Conservation (phyloP, 2,888 invertebrate genomes). For the Dione juno region DNA sequence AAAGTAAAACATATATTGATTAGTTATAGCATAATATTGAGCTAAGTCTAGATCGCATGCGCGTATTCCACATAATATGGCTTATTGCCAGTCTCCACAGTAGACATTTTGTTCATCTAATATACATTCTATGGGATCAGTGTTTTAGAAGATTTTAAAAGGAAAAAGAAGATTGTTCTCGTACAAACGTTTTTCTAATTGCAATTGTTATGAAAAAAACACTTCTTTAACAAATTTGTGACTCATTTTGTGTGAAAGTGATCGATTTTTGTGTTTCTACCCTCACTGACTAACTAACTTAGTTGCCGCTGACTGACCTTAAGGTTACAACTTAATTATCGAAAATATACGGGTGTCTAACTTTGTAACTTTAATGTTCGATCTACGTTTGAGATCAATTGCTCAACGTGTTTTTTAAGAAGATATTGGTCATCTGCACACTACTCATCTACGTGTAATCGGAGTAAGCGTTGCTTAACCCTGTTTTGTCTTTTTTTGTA, state of each 20-base stretch:
- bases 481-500: too few species aligned
- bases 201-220: not conserved
- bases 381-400: not conserved
- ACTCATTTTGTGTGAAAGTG: too few species aligned
- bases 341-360: not conserved
- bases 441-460: not conserved
- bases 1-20: not conserved
- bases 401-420: not conserved
- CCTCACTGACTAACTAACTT: not conserved
- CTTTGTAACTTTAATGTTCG: not conserved
- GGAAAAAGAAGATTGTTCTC: not conserved
- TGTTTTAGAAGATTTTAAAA: not conserved
- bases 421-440: not conserved
- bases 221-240: not conserved
- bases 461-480: not conserved
- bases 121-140: not conserved
- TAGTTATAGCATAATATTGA: not conserved
- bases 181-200: not conserved
- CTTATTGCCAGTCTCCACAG: constrained; percentile 12
- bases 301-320: not conserved
- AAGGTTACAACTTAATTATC: not conserved
- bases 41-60: constrained; percentile 14
- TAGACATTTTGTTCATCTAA: constrained; percentile 4
- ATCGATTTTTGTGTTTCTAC: not conserved
- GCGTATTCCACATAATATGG: constrained; percentile 5